phyloP scores from a whole-genome alignment of 1,140 invertebrate genomes.

The Bathynomus jamesi region DNA sequence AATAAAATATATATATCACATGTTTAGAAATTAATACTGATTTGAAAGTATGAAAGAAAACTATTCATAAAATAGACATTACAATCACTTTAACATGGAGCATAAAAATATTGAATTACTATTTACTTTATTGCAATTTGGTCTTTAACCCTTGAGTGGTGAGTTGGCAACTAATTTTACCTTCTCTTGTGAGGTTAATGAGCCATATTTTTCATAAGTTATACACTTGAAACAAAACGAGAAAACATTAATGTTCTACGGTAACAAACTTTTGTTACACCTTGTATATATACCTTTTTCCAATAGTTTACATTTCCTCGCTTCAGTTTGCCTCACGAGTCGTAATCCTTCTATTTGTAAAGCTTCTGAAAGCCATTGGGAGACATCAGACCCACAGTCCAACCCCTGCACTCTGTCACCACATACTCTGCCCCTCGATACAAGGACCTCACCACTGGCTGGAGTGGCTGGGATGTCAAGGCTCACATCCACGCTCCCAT shows the following conservation, averaged over 20 bases:
- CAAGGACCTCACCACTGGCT: no score
- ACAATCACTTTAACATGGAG: neutral
- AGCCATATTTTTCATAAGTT: no score
- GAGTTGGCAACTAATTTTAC: no score
- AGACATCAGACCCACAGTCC: conserved; percentile 72
- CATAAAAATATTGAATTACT: neutral
- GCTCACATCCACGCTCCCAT: neutral
- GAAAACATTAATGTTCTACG: no score
- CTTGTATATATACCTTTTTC: neutral
- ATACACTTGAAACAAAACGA: no score
- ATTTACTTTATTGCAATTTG: neutral
- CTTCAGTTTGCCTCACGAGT: conserved; percentile 55
- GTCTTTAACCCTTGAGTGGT: no score
- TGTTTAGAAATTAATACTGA: neutral
- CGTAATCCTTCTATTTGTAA: conserved; percentile 47
- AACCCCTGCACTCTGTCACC: conserved; percentile 65
- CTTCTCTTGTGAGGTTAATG: no score
- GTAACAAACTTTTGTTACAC: no score
- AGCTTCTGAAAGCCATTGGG: conserved; percentile 57
- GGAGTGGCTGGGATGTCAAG: no score
- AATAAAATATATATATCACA: neutral
- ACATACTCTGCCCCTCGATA: conserved; percentile 60
- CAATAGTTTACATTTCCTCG: neutral
- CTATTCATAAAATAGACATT: neutral
- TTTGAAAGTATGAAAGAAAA: neutral